Percentiles rank a stretch among this genome's conserved stretches.
These are phyloP conservation scores for Drosophila ustulata DNA, from an alignment of 2,888 invertebrate species.

Conservation along the genomic window DNA sequence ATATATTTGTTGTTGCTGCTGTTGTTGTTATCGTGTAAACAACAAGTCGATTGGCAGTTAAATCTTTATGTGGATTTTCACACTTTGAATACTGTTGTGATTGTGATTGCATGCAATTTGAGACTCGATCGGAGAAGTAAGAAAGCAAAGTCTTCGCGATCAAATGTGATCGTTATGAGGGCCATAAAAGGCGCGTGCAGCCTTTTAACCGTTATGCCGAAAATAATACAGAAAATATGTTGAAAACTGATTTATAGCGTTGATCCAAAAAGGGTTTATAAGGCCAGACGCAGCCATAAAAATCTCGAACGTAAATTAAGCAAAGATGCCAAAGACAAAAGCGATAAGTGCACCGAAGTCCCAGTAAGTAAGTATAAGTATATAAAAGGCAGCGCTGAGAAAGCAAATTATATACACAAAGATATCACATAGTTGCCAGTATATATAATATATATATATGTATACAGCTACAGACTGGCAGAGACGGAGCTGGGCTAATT, in stretches of 20 bases:
- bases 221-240: constrained; percentile 10
- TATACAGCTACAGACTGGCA: constrained; percentile 41
- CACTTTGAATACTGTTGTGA: constrained; percentile 51
- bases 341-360: constrained; percentile 51
- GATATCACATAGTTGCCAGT: constrained; percentile 7
- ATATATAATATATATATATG: constrained; percentile 30
- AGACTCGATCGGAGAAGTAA: constrained; percentile 34
- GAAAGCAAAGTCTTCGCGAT: neutral
- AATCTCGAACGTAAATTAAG: constrained; percentile 70
- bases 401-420: constrained; percentile 46
- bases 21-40: constrained; percentile 35
- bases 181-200: constrained; percentile 64
- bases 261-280: constrained; percentile 63
- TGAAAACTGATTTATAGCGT: constrained; percentile 68
- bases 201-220: constrained; percentile 54
- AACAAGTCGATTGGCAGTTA: constrained; percentile 63
- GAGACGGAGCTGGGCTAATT: constrained; percentile 71
- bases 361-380: constrained; percentile 5
- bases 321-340: constrained; percentile 74
- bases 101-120: constrained; percentile 56
- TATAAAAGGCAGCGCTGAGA: constrained; percentile 42
- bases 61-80: constrained; percentile 73
- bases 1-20: constrained; percentile 44
- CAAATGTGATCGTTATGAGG: constrained; percentile 29
- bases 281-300: constrained; percentile 56